phyloP scores from a whole-genome alignment of 2,888 invertebrate genomes.

The Oligia latruncula region DNA sequence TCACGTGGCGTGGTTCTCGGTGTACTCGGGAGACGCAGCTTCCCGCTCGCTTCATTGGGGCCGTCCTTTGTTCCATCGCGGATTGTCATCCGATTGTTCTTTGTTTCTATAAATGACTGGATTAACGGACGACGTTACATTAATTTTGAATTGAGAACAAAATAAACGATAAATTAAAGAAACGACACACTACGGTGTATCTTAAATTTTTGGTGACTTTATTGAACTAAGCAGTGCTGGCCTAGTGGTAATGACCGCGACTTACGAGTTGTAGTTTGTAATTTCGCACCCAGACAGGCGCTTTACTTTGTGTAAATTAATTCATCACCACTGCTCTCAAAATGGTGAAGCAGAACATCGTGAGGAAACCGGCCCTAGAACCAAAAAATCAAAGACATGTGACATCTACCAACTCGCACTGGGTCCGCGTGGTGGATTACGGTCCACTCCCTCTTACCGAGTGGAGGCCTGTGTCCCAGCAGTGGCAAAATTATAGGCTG shows the following conservation, averaged over 20 bases:
- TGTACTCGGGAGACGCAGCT: constrained; percentile 31
- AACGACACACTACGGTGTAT: neutral
- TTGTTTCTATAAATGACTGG: constrained; percentile 47
- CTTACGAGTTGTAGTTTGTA: neutral
- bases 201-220: neutral
- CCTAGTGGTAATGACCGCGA: neutral
- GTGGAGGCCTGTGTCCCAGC: neutral
- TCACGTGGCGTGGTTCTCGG: constrained; percentile 35
- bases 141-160: constrained; percentile 19
- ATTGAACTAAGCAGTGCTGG: neutral
- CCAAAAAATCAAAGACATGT: neutral
- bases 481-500: no score
- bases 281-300: neutral
- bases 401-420: neutral
- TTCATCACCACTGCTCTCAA: neutral
- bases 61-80: constrained; percentile 45
- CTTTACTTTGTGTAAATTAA: neutral
- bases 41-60: constrained; percentile 34
- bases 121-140: constrained; percentile 8
- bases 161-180: neutral
- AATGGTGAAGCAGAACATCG: neutral
- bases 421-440: neutral
- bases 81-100: constrained; percentile 56
- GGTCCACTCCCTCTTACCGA: neutral
- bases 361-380: neutral